Base-by-base conservation (phyloP, 2,113 vertebrate genomes). In the Elephas maximus region DNA sequence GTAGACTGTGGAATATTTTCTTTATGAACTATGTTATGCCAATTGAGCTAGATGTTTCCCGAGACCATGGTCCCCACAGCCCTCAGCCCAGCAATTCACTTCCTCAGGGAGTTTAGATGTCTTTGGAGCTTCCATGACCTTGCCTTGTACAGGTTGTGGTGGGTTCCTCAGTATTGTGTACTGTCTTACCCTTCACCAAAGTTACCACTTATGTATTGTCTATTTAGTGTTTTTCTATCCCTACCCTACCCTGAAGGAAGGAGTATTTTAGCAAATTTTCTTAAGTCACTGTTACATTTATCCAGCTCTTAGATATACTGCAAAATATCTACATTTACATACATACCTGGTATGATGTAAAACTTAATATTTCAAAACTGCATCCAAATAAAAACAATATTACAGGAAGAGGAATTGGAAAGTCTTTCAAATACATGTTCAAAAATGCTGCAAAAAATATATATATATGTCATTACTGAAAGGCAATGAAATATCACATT, bases 361-460 rank as follows among this genome's bases (percentile, higher is more conserved):
- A 98, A 93, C 92, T 97, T 79, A 97, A 28, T 2, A 97, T 87
- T 97, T 98, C 97, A 89, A 97, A 92, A 93, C 76, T 33, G 79
- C 92, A 97, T 95, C 98, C 98, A 91, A 97, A 45, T 88, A 97
- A 91, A 97, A 97, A 97, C 67, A 97, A 2, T 90, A 97, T 94
- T 82, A 98, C 86, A 74, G 98, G 95, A 26, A 97, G 80, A 96
- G 96, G 97, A 97, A 98, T n/a, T 88, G 82, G 95, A 93, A 97
- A 97, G n/a, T 94, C 96, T 93, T 98, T 97, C 85, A 98, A 86
- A 21, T 57, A 73, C 74, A 92, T 85, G 53, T 98, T 97, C 90
- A 97, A 95, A 91, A 97, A 91, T 93, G 94, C 98, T 98, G 96
- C 67, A 97, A 97, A 98, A 97, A 96, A 85, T n/a, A 79, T 53